Evolutionary conservation across 2,888 invertebrate genomes (phyloP).

Genomic region (Limnephilus rhombicus): DNA sequence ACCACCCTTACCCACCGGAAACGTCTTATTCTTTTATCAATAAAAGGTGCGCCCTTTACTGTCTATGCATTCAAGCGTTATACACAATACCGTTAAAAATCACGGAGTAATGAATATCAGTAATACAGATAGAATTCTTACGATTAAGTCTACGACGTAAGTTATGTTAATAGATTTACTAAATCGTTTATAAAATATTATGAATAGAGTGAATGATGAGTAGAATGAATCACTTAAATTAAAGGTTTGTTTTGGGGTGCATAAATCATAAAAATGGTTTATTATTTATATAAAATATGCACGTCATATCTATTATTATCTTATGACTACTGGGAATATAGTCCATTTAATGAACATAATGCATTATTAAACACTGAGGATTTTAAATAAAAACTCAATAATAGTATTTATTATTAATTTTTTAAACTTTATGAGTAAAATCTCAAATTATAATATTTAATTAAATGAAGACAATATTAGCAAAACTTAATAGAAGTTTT

Average conservation of each 20-base stretch:
- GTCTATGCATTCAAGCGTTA: neutral
- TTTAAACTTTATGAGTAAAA: too few species aligned
- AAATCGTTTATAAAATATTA: neutral
- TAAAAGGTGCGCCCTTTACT: too few species aligned
- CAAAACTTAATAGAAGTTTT: too few species aligned
- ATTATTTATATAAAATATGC: neutral
- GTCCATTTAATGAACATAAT: too few species aligned
- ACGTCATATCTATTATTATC: neutral
- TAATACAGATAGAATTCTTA: neutral
- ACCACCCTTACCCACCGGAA: neutral
- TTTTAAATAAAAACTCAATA: neutral
- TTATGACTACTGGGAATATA: too few species aligned
- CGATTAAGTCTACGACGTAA: neutral
- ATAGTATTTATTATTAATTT: too few species aligned
- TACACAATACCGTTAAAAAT: neutral
- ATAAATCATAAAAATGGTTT: neutral
- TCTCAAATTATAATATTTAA: too few species aligned
- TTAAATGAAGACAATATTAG: too few species aligned
- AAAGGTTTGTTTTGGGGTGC: neutral
- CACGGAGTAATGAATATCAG: too few species aligned
- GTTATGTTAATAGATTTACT: neutral
- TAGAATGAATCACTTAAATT: neutral
- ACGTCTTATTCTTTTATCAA: neutral
- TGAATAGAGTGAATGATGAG: neutral
- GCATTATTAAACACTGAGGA: too few species aligned